Percentiles rank a stretch among this genome's conserved stretches.
Conservation (phyloP, 1,140 invertebrate genomes). For the Whitmania pigra region DNA sequence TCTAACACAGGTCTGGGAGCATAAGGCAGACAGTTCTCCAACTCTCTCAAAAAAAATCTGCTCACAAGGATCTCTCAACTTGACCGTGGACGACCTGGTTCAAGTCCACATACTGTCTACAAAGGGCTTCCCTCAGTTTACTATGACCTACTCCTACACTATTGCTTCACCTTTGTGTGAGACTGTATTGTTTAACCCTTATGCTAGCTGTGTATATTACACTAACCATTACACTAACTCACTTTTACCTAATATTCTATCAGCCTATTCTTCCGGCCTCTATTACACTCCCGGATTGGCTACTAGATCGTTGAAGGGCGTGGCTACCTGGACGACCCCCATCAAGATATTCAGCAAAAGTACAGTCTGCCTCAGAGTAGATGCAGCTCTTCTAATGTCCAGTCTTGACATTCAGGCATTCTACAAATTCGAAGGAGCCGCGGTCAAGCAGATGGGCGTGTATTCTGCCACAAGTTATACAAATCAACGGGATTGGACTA, state of each 20-base stretch:
- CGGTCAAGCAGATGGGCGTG: not conserved
- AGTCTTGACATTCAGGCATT: not conserved
- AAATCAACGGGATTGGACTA: not conserved
- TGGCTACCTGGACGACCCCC: not conserved
- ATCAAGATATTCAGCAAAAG: not conserved
- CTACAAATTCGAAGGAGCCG: not conserved
- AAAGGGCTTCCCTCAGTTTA: not conserved
- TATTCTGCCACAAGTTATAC: not conserved
- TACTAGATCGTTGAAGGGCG: not conserved
- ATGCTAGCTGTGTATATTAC: not conserved
- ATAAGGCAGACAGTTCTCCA: not conserved
- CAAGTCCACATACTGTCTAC: not conserved
- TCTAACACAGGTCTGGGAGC: not conserved
- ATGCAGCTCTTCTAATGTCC: not conserved
- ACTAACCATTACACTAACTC: not conserved
- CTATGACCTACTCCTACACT: constrained; percentile 13
- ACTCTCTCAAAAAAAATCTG: not conserved
- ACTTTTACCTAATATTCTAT: not conserved
- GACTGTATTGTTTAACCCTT: no score
- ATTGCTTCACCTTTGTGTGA: not conserved
- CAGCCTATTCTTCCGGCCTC: not conserved
- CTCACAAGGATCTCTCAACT: not conserved
- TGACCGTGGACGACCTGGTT: constrained; percentile 10
- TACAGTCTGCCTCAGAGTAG: not conserved
- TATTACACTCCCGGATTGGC: no score